Base-by-base conservation (phyloP, 2,888 invertebrate species). In the Hirudinaria manillensis region DNA sequence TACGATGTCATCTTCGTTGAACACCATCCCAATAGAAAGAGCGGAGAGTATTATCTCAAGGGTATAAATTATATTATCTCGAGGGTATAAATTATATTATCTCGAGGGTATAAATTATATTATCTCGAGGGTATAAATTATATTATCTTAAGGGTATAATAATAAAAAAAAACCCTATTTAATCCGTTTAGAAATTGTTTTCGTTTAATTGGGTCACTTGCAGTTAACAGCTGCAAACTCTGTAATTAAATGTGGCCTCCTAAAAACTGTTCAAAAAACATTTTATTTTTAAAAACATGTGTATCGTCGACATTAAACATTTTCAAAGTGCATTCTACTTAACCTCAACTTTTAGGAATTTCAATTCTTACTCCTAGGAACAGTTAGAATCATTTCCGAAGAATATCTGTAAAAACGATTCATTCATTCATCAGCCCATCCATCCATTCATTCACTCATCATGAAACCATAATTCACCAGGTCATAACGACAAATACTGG, bases 401-500 rank as follows among this genome's bases (percentile, higher is more conserved):
- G 4, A 10, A 38, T 38, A 38, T n/a, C n/a, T n/a, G n/a, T n/a
- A n/a, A n/a, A n/a, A n/a, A n/a, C n/a, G n/a, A n/a, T 21, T 53
- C 53, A 53, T 53, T 53, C 53, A 53, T 19, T 21, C 53, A 53
- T 53, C 53, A 19, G 16, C 53, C 16, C 53, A 21, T 21, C 16
- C 53, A 53, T n/a, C n/a, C n/a, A 61, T 1, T 2, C 13, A 61
- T 61, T 29, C 61, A 7, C 19, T 27, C 61, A 61, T 7, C 16
- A 16, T 16, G 45, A 45, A 68, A 68, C 66, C 32, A 7, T 29
- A 36, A 53, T 36, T 38, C 51, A n/a, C 2, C n/a, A 93, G 93
- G 93, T 80, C 91, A 92, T 85, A 94, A 92, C 87, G 92, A 92
- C 82, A 93, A 93, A 85, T 97, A 94, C 87, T 95, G 95, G 94